Percentiles rank a stretch among this genome's conserved stretches.
These are phyloP conservation scores for Cephus pygmeus DNA, from an alignment of 2,888 invertebrate species.

Conservation along the genomic window DNA sequence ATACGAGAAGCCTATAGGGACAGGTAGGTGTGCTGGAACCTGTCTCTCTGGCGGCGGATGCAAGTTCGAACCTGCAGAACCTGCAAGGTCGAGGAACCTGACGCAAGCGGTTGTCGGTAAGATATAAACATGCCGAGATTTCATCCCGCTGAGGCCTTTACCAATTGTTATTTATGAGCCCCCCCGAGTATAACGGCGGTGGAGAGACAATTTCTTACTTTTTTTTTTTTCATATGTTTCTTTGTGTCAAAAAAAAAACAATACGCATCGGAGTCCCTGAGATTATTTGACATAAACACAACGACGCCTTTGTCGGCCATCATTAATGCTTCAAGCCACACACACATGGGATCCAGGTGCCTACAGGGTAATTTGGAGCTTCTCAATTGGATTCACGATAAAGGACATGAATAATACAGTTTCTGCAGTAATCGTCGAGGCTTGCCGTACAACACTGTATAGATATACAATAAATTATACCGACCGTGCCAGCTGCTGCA, in stretches of 20 bases:
- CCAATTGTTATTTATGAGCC: conserved; percentile 18
- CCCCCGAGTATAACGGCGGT: neutral
- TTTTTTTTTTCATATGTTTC: neutral
- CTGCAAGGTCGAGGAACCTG: conserved; percentile 59
- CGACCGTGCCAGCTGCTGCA: neutral
- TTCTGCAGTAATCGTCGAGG: neutral
- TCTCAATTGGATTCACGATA: neutral
- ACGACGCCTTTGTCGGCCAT: neutral
- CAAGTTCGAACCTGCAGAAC: conserved; percentile 56
- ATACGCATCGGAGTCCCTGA: neutral
- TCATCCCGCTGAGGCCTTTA: neutral
- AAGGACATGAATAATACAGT: neutral
- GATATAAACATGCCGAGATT: conserved; percentile 12
- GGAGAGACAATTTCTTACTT: neutral
- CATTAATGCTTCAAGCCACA: neutral
- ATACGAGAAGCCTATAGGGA: neutral
- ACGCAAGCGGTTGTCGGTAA: conserved; percentile 19
- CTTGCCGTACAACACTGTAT: neutral
- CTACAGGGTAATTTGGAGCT: neutral
- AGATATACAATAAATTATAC: neutral
- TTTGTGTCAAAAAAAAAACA: neutral
- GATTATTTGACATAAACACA: neutral
- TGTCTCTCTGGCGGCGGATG: conserved; percentile 33
- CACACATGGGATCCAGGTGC: neutral
- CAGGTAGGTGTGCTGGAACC: neutral